These are phyloP conservation scores for Watsonalla binaria DNA, from an alignment of 2,888 invertebrate genomes.

Conservation along the genomic window DNA sequence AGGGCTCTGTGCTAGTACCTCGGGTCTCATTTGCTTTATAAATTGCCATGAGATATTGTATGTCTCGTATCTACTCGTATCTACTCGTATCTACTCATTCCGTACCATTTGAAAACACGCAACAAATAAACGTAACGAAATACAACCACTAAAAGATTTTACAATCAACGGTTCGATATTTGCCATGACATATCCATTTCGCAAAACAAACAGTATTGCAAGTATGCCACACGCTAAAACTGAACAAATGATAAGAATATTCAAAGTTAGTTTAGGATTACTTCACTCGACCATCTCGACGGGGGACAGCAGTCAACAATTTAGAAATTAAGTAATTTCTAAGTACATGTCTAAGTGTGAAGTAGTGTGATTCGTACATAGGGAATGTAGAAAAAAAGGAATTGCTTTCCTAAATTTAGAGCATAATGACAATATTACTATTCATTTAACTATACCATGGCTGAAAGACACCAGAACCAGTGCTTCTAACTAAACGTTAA, in stretches of 20 bases:
- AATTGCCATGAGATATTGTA: no score
- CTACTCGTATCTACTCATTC: no score
- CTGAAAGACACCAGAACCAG: conserved; percentile 18
- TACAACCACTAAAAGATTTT: no score
- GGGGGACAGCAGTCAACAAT: conserved; percentile 7
- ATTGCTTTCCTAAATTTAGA: no score
- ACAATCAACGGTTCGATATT: neutral
- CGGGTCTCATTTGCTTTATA: no score
- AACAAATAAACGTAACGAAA: no score
- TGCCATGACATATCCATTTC: conserved; percentile 18
- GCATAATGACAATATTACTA: no score
- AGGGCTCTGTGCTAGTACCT: no score
- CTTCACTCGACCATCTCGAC: conserved; percentile 23
- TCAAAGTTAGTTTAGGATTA: conserved; percentile 32
- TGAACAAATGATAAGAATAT: conserved; percentile 31
- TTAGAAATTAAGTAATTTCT: conserved; percentile 22
- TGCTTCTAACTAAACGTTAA: conserved; percentile 22
- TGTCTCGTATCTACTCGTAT: no score
- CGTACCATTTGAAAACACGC: no score
- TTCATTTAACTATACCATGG: conserved; percentile 9
- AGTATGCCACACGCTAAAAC: conserved; percentile 32
- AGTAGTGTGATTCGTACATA: neutral
- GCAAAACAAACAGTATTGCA: conserved; percentile 29
- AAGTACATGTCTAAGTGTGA: conserved; percentile 8
- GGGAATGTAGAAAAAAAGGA: no score